Evolutionary conservation across 2,888 invertebrate genomes (phyloP), one percentile per base, ranked within the genome.

Genomic region (Colletes collaris): DNA sequence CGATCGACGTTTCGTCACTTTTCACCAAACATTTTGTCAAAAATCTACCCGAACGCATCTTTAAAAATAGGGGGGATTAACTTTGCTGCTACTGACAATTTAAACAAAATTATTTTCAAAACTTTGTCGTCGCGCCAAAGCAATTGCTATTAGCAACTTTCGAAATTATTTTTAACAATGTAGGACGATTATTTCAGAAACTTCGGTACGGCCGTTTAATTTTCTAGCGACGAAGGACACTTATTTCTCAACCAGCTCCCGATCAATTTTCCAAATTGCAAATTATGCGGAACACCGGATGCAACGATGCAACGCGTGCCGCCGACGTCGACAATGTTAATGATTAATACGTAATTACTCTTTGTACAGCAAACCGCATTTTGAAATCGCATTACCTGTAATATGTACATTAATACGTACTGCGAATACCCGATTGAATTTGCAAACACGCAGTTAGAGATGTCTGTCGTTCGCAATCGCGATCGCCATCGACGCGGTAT

Each of bases 291-390:
- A 37, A 49, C 44, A 58, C 6, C 11, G 11, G 13, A 16, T 6
- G 16, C 58, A 2, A 56, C 69, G n/a, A 27, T 62, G 62, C 65
- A 35, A 40, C 75, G 50, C 55, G 76, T 35, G 46, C 13, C n/a
- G 37, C n/a, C 50, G 19, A 16, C 58, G 46, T 49, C 63, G n/a
- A 7, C 68, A 64, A 44, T 49, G 63, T 59, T 49, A 55, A 76
- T 69, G 76, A 78, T 69, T 78, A 78, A 76, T 78, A 78, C 55
- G 78, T 76, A 65, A 78, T 78, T 76, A 62, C 49, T 76, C 76
- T 78, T 78, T 78, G 55, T 53, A 44, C 13, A 55, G 59, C 69
- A 44, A 44, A 60, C 78, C 78, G 59, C 76, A 50, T 79, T 79
- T 77, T 77, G 79, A 79, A 79, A 79, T 77, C 66, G 66, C 58